These are phyloP conservation scores for Aphidius ervi DNA, from an alignment of 1,140 invertebrate species.

Conservation along the genomic window DNA sequence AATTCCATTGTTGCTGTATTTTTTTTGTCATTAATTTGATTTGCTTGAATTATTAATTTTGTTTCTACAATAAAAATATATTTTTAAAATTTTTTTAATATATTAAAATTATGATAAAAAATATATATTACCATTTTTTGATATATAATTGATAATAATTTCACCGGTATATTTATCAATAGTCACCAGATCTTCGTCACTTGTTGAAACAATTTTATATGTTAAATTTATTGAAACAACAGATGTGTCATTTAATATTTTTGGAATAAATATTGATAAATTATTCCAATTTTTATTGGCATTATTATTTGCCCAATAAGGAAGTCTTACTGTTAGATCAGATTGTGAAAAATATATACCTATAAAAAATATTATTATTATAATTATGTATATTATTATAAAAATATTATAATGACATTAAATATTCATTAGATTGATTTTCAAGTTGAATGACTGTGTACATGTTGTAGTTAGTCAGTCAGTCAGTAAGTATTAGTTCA, in stretches of 20 bases:
- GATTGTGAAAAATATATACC: conserved; percentile 49
- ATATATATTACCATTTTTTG: conserved; percentile 28
- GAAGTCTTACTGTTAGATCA: conserved; percentile 38
- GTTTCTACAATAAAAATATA: not conserved
- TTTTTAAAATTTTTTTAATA: too few relatives aligned
- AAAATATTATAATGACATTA: too few relatives aligned
- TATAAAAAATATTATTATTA: conserved; percentile 23
- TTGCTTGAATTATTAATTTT: too few relatives aligned
- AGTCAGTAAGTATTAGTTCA: too few relatives aligned
- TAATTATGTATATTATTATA: too few relatives aligned
- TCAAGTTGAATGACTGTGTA: too few relatives aligned
- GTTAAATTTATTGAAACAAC: conserved; percentile 24
- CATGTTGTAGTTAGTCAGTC: too few relatives aligned
- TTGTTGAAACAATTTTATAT: conserved; percentile 33
- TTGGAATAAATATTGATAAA: conserved; percentile 35
- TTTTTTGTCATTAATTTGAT: too few relatives aligned
- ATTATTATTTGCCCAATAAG: conserved; percentile 31
- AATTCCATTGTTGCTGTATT: too few relatives aligned
- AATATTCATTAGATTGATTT: too few relatives aligned
- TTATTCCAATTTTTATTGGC: conserved; percentile 7
- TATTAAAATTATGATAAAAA: not conserved
- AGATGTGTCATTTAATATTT: conserved; percentile 40
- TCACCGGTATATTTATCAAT: conserved; percentile 14
- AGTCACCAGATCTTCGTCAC: conserved; percentile 25
- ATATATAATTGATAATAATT: conserved; percentile 25